Conservation (phyloP, 2,797 vertebrate genomes). For the Neopelma chrysocephalum region DNA sequence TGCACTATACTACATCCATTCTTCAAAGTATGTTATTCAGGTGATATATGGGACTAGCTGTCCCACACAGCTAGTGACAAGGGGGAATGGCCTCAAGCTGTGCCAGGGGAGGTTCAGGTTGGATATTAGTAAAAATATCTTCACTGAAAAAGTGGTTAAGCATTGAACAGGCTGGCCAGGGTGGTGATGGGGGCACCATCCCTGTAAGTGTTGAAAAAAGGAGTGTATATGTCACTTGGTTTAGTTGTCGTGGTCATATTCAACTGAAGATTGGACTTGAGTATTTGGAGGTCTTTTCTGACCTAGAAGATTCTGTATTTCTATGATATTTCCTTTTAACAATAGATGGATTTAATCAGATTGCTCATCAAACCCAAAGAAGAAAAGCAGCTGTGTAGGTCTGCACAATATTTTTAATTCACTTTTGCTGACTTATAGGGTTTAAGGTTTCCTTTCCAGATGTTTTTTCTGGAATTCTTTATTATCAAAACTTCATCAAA, state of each 20-base stretch:
- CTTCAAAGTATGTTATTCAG: background rate
- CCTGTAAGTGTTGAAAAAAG: background rate
- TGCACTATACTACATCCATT: background rate
- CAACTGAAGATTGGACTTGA: background rate
- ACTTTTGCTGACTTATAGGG: background rate
- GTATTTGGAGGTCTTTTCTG: background rate
- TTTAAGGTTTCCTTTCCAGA: background rate
- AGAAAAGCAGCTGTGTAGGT: background rate
- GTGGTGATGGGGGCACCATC: background rate
- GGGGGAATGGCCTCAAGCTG: no score
- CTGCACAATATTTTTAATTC: background rate
- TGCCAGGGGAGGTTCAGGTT: background rate
- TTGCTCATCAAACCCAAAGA: background rate
- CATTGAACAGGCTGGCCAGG: accelerated
- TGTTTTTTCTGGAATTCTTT: background rate
- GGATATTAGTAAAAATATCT: background rate
- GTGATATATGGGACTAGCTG: background rate
- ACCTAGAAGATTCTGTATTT: background rate
- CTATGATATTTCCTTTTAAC: background rate
- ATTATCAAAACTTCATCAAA: background rate
- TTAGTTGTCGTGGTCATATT: background rate
- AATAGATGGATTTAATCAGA: background rate
- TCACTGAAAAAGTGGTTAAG: background rate
- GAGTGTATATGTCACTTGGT: accelerated
- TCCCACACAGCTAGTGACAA: background rate